These are phyloP conservation scores for Drosophila kikkawai DNA, from an alignment of 1,140 invertebrate species.

Conservation along the genomic window DNA sequence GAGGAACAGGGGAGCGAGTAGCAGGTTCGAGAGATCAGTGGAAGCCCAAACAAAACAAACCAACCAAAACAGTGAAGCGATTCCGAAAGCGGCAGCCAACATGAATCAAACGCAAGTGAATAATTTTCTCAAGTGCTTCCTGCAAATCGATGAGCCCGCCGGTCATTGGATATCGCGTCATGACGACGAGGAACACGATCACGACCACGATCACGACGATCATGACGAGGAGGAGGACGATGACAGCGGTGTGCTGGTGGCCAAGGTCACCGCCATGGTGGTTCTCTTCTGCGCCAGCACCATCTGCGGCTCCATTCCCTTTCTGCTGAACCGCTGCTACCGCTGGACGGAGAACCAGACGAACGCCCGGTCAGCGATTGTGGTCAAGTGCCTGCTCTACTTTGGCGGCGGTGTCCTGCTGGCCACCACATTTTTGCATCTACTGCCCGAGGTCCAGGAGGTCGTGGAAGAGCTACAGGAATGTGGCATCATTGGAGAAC, in stretches of 20 bases:
- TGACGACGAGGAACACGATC: constrained; percentile 76
- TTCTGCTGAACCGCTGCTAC: constrained; percentile 88
- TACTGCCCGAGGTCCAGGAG: constrained; percentile 94
- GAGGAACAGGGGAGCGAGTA: constrained; percentile 16
- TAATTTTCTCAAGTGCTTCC: constrained; percentile 80
- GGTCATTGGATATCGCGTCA: constrained; percentile 52
- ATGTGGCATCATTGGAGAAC: constrained; percentile 85
- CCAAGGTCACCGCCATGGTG: constrained; percentile 90
- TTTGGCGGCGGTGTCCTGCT: constrained; percentile 96
- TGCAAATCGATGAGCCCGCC: constrained; percentile 77
- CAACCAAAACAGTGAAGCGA: constrained; percentile 5
- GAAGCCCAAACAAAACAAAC: constrained; percentile 43
- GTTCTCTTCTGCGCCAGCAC: constrained; percentile 89
- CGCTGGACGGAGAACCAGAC: constrained; percentile 86
- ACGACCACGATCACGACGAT: constrained; percentile 68
- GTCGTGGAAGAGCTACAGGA: constrained; percentile 87
- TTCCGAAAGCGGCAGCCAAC: constrained; percentile 40
- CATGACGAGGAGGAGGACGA: constrained; percentile 70
- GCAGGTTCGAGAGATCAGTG: constrained; percentile 33
- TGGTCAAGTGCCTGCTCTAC: constrained; percentile 89
- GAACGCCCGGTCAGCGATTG: constrained; percentile 85
- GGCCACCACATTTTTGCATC: constrained; percentile 95
- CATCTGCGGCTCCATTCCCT: constrained; percentile 89
- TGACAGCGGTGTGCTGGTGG: constrained; percentile 85
- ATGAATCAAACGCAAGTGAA: constrained; percentile 82